Evolutionary conservation across 2,888 invertebrate genomes (phyloP).

Genomic region (Colostygia pectinataria): DNA sequence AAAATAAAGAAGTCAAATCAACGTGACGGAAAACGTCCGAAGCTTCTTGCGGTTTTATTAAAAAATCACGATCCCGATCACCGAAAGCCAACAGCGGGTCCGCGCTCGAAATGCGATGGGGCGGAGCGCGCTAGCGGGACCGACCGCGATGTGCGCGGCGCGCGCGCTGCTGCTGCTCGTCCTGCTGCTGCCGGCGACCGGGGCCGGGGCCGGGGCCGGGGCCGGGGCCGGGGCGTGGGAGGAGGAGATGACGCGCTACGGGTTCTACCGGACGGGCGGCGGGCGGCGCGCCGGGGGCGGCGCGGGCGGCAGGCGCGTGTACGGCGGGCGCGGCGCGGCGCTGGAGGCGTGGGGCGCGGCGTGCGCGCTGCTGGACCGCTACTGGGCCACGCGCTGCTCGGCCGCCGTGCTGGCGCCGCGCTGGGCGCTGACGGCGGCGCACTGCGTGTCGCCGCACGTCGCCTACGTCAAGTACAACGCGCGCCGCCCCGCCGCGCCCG

Average conservation of each 20-base stretch:
- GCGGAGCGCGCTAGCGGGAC: not conserved
- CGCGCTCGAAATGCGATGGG: too few relatives aligned
- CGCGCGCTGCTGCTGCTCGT: conserved; percentile 13
- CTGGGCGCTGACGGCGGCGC: conserved; percentile 73
- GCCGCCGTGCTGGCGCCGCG: conserved; percentile 53
- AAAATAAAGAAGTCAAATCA: too few relatives aligned
- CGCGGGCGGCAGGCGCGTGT: conserved; percentile 54
- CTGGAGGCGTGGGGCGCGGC: conserved; percentile 47
- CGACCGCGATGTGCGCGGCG: not conserved
- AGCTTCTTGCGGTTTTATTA: too few relatives aligned
- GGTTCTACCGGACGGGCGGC: conserved; percentile 46
- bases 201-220: conserved; percentile 11
- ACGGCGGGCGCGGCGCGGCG: conserved; percentile 53
- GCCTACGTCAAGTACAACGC: conserved; percentile 64
- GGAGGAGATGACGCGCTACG: conserved; percentile 38
- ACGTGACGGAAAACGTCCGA: too few relatives aligned
- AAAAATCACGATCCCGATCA: too few relatives aligned
- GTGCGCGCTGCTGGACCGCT: conserved; percentile 62
- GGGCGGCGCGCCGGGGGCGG: conserved; percentile 12
- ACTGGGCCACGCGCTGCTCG: conserved; percentile 60
- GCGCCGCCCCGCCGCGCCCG: conserved; percentile 40
- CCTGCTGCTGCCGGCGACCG: conserved; percentile 15
- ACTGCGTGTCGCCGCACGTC: conserved; percentile 58
- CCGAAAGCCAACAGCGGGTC: too few relatives aligned
- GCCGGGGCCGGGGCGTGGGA: conserved; percentile 4